Evolutionary conservation across 1,140 invertebrate species (phyloP), one percentile per base, ranked within the genome.

Genomic region (Trichonephila inaurata): DNA sequence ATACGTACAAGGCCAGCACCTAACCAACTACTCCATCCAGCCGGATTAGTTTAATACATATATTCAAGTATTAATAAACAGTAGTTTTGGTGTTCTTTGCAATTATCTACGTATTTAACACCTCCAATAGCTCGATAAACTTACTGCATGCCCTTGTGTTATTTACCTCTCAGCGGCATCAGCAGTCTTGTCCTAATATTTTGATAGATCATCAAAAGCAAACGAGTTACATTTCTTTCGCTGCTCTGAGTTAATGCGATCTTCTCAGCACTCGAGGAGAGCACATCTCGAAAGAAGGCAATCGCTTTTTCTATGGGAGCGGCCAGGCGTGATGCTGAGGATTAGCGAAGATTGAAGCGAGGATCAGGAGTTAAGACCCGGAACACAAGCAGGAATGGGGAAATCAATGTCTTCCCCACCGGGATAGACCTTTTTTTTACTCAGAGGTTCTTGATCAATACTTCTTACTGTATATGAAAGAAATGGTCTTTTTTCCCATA

Each of bases 321-420:
- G 72, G 33, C 72, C 28, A 16, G 14, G 72, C 33, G 28, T 77
- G 72, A 77, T 77, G 28, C 33, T 3, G 28, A 16, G 72, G 72
- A 77, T 77, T 77, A 77, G 72, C 72, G 72, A 77, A 77, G 72
- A 77, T 77, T 40, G 72, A 77, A 77, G 72, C 72, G 72, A 77
- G 72, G 72, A 77, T 77, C 72, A 77, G 33, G 72, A 77, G 72
- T 77, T 77, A 77, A 77, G 72, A 77, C 72, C 14, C 72, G 33
- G 72, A 77, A 77, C 72, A 77, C 72, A 77, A 77, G 33, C 72
- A 28, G 72, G 33, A 77, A 77, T 77, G 69, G 69, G 14, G 69
- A 77, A 77, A 77, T 77, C 72, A 77, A 77, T 77, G 72, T 77
- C 72, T 28, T 19, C 33, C 16, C 72, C 12, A 16, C 72, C 18